Conservation (phyloP, 2,888 invertebrate genomes). For the Harpalus rubripes region DNA sequence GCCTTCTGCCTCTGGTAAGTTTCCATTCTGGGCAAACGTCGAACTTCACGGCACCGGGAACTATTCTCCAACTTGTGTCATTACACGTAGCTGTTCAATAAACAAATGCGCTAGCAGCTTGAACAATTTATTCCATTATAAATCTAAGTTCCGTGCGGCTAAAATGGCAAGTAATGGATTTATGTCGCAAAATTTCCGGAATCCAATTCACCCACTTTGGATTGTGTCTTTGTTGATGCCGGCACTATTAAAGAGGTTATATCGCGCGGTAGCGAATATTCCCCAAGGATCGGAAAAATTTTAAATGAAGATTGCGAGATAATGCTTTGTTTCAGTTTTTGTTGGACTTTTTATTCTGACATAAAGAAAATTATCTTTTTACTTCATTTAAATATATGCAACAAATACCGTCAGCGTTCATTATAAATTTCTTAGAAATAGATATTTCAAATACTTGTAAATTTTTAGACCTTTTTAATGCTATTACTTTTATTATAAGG, state of each 20-base stretch:
- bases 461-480: too few species aligned
- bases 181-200: conserved; percentile 50
- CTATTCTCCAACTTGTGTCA: conserved; percentile 50
- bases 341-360: too few species aligned
- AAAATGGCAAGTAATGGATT: conserved; percentile 48
- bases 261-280: neutral
- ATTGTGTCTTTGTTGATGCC: conserved; percentile 16
- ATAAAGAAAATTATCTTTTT: too few species aligned
- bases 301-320: too few species aligned
- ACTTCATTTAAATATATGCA: too few species aligned
- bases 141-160: conserved; percentile 52
- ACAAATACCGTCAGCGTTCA: too few species aligned
- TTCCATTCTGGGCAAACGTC: conserved; percentile 18
- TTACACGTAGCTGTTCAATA: conserved; percentile 57
- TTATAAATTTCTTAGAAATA: too few species aligned
- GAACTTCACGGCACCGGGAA: neutral
- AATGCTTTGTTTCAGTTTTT: too few species aligned
- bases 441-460: too few species aligned
- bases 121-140: conserved; percentile 65
- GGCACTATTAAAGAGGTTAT: conserved; percentile 15
- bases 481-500: too few species aligned
- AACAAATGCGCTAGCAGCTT: conserved; percentile 52
- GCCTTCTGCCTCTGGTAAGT: conserved; percentile 10
- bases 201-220: conserved; percentile 17
- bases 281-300: too few species aligned